phyloP scores from a whole-genome alignment of 2,113 vertebrate genomes.

The Hypanus sabinus region DNA sequence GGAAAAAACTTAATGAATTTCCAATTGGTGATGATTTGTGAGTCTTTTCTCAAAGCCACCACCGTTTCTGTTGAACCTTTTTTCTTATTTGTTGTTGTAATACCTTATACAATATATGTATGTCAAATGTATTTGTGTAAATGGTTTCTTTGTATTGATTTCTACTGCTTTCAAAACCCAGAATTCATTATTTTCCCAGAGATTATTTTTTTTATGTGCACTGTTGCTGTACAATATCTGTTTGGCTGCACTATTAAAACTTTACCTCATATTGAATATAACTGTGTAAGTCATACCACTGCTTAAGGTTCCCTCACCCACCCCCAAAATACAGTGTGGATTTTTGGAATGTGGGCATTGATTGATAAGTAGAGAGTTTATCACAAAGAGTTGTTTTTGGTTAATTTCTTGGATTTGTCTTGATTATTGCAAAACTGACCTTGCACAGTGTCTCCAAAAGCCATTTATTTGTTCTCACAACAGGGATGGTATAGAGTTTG shows the following conservation, averaged over 20 bases:
- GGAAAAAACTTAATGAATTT: not conserved
- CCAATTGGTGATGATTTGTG: no score
- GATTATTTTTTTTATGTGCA: not conserved
- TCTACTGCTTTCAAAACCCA: not conserved
- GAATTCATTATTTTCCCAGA: not conserved
- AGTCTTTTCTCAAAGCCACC: not conserved
- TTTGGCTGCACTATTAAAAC: not conserved
- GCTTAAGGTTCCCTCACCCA: no score
- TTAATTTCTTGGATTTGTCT: not conserved
- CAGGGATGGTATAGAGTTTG: slow-evolving; percentile 97
- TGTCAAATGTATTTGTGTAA: not conserved
- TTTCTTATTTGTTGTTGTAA: not conserved
- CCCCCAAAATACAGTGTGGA: not conserved
- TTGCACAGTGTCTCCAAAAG: not conserved
- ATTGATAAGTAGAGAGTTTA: not conserved
- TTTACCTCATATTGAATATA: not conserved
- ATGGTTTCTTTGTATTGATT: not conserved
- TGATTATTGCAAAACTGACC: not conserved
- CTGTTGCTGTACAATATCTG: not conserved
- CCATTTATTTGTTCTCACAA: not conserved
- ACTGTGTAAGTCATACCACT: not conserved
- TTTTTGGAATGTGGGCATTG: not conserved
- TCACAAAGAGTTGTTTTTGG: not conserved
- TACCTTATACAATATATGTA: not conserved
- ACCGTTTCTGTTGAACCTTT: not conserved